A percentile compares a stretch with the other conserved stretches of the same genome.
These are phyloP conservation scores for Xiphophorus maculatus DNA, from an alignment of 2,113 vertebrate species.

Conservation along the genomic window DNA sequence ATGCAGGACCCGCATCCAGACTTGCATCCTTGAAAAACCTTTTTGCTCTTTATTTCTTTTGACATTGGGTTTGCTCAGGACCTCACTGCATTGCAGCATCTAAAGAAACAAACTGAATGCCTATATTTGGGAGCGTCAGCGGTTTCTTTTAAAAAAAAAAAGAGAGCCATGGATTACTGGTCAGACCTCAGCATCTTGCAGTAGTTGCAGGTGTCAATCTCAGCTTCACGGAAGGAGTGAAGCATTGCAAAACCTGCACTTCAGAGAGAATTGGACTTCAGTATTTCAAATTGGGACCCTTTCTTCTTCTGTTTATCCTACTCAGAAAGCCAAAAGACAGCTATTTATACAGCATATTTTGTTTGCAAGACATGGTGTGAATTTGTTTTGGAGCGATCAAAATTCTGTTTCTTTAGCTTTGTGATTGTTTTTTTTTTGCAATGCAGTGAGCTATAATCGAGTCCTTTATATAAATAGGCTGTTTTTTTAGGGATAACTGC, in stretches of 20 bases:
- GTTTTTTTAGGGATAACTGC: not conserved
- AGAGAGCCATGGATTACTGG: slow-evolving; percentile 48
- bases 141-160: not conserved
- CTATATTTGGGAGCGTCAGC: slow-evolving; percentile 11
- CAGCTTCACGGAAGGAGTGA: slow-evolving; percentile 15
- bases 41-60: not conserved
- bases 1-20: slow-evolving; percentile 30
- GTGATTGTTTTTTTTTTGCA: not conserved
- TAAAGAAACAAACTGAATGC: slow-evolving; percentile 15
- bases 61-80: slow-evolving; percentile 26
- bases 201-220: slow-evolving; percentile 14
- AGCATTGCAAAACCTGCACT: slow-evolving; percentile 14
- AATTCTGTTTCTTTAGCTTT: not conserved
- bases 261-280: slow-evolving; percentile 24
- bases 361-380: not conserved
- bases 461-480: not conserved
- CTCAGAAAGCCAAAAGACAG: not conserved
- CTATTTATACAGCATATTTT: not conserved
- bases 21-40: slow-evolving; percentile 17
- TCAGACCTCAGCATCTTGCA: slow-evolving; percentile 37
- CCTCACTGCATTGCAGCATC: slow-evolving; percentile 18
- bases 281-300: slow-evolving; percentile 2
- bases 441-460: not conserved
- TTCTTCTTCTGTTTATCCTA: not conserved
- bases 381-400: not conserved